Evolutionary conservation across 2,888 invertebrate genomes (phyloP).

Genomic region (Amiota minor): DNA sequence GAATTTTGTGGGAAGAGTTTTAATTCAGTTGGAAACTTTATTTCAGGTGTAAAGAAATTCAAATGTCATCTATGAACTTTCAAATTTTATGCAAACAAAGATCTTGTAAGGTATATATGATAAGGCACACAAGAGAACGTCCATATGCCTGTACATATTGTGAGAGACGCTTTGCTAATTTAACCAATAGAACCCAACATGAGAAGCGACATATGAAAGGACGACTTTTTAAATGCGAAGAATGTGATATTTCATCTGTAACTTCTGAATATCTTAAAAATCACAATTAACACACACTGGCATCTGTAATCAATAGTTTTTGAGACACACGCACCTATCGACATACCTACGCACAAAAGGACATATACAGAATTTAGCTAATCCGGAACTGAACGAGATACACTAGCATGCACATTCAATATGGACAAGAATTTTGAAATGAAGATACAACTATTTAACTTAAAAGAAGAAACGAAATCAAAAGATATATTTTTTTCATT

Average conservation of each 20-base stretch:
- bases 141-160: conserved; percentile 51
- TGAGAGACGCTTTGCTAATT: conserved; percentile 48
- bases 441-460: too few relatives aligned
- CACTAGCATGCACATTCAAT: too few relatives aligned
- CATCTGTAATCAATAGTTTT: background rate
- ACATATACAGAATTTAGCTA: too few relatives aligned
- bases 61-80: conserved; percentile 53
- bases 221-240: background rate
- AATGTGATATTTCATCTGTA: background rate
- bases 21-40: conserved; percentile 41
- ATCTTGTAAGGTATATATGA: conserved; percentile 51
- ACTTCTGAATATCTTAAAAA: background rate
- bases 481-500: too few relatives aligned
- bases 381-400: too few relatives aligned
- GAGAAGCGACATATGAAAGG: conserved; percentile 34
- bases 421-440: too few relatives aligned
- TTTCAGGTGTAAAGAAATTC: conserved; percentile 53
- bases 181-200: conserved; percentile 50
- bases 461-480: too few relatives aligned
- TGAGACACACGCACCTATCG: background rate
- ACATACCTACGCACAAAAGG: background rate
- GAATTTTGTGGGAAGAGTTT: conserved; percentile 55
- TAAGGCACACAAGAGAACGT: conserved; percentile 51
- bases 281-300: background rate
- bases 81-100: conserved; percentile 50